These are phyloP conservation scores for Benitochromis conjunctus DNA, from an alignment of 2,113 vertebrate species.

Conservation along the genomic window DNA sequence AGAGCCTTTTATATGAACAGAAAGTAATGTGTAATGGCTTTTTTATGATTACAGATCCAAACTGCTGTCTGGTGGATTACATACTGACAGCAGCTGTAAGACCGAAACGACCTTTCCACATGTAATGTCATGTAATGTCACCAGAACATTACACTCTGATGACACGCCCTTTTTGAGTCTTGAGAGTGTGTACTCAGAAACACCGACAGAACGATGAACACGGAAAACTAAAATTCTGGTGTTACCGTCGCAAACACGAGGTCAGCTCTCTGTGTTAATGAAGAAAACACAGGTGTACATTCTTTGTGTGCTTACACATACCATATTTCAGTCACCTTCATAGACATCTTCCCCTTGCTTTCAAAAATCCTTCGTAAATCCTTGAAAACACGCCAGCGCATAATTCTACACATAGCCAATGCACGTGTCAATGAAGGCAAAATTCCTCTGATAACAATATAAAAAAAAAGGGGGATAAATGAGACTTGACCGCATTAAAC, in stretches of 20 bases:
- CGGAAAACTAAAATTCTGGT: neutral
- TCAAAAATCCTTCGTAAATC: neutral
- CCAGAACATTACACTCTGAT: neutral
- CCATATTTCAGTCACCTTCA: neutral
- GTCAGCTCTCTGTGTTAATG: constrained; percentile 14
- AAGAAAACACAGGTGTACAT: neutral
- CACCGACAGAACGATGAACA: neutral
- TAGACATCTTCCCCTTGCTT: neutral
- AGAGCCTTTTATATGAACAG: constrained; percentile 1
- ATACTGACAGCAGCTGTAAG: constrained; percentile 11
- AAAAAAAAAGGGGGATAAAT: neutral
- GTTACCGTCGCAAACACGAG: constrained; percentile 15
- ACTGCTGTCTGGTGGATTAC: neutral
- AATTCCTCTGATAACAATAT: neutral
- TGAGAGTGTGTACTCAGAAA: neutral
- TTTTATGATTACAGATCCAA: constrained; percentile 8
- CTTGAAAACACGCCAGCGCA: neutral
- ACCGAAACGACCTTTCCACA: constrained; percentile 16
- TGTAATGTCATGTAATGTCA: neutral
- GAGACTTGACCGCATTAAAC: neutral
- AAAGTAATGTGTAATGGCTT: neutral
- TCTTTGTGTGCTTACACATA: neutral
- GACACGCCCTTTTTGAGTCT: neutral
- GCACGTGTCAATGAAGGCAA: neutral
- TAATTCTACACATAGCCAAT: neutral